Evolutionary conservation across 2,888 invertebrate species (phyloP), one percentile per base, ranked within the genome.

Genomic region (Eurytoma adleriae): DNA sequence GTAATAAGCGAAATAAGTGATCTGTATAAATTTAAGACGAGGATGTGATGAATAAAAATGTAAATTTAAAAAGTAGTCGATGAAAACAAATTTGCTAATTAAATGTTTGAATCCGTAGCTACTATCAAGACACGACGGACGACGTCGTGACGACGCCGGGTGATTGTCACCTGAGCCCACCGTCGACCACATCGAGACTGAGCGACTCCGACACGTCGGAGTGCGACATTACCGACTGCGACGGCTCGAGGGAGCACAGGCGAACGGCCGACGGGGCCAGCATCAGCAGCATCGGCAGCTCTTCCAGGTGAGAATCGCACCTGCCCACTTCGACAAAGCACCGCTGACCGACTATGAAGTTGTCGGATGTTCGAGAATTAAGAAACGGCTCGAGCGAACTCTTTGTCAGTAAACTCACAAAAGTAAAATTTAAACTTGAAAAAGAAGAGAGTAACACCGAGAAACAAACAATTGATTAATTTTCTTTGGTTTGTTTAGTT

Each of bases 181-280:
- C 96, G 83, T 96, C 95, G 88, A 97, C 96, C 78, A 93, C 93
- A 82, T 96, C 97, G 87, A 94, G 98, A 86, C 93, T 96, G 84
- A 96, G 96, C 85, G 97, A 97, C 92, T 98, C 98, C 81, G 98
- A 98, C 92, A 96, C 98, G 84, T 97, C 97, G 84, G 94, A 93
- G 89, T 93, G 92, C 90, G 92, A 91, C 87, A 92, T 89, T 89
- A 89, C 89, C 77, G 91, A 91, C 83, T 90, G 89, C 80, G 91
- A 90, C 83, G 89, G 86, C 83, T 88, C 89, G 72, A 89, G 90
- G 83, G 91, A 90, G 84, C 93, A 93, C 86, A 91, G 93, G 85
- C 92, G 95, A 88, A 94, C 95, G 87, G 94, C 95, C 85, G 95
- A 96, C 91, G 95, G 95, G 80, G 95, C 95, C 86, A 97, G 97